Percentiles rank a stretch among this genome's conserved stretches.
phyloP scores from a whole-genome alignment of 2,888 invertebrate genomes.

The Amblyteles armatorius region DNA sequence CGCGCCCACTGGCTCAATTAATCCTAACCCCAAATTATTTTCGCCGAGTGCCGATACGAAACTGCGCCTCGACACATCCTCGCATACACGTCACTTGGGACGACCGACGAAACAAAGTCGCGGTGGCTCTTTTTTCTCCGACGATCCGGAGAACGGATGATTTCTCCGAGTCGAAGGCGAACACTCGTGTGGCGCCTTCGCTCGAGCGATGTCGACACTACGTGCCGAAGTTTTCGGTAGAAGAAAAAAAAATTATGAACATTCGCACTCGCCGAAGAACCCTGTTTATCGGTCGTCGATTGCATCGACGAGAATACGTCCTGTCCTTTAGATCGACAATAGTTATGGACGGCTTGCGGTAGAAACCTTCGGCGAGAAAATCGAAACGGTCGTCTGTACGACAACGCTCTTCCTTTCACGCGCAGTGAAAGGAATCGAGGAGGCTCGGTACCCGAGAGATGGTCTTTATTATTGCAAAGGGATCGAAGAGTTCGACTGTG shows the following conservation, averaged over 20 bases:
- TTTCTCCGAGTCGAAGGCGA: no score
- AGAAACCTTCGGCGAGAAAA: constrained; percentile 46
- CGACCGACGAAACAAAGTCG: no score
- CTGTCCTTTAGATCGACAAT: background rate
- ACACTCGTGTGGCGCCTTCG: no score
- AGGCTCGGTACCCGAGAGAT: constrained; percentile 49
- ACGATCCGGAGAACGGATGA: no score
- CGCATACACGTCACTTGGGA: no score
- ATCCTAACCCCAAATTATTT: constrained; percentile 21
- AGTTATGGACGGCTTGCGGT: background rate
- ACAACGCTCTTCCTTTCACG: constrained; percentile 66
- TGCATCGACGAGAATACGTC: background rate
- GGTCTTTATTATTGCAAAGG: constrained; percentile 53
- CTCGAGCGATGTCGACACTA: no score
- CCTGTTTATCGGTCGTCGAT: background rate
- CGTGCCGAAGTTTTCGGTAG: no score
- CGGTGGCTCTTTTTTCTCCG: no score
- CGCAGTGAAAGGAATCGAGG: constrained; percentile 65
- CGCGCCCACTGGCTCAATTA: background rate
- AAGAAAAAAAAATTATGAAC: background rate
- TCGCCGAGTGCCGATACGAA: background rate
- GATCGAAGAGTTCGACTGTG: constrained; percentile 33
- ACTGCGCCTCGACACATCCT: no score
- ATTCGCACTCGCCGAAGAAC: background rate
- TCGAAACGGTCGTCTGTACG: constrained; percentile 33